phyloP scores from a whole-genome alignment of 2,888 invertebrate genomes.

The Caenorhabditis macrosperma region DNA sequence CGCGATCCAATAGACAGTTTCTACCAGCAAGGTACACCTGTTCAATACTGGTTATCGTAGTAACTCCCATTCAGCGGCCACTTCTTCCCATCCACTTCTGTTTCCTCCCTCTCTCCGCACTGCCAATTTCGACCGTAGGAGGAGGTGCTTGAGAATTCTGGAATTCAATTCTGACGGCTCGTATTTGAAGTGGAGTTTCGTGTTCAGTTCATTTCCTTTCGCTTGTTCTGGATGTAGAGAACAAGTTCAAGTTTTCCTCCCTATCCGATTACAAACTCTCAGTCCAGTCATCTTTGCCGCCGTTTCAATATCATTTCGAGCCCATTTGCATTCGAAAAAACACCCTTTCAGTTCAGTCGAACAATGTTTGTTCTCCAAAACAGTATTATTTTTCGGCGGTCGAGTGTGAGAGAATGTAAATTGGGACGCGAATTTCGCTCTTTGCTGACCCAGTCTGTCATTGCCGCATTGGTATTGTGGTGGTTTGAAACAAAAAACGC shows the following conservation, averaged over 20 bases:
- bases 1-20: background rate
- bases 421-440: background rate
- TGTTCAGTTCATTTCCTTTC: slow-evolving; percentile 4
- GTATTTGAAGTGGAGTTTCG: background rate
- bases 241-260: background rate
- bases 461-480: background rate
- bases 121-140: slow-evolving; percentile 34
- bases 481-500: background rate
- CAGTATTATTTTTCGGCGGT: background rate
- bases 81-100: background rate
- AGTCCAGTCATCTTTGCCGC: background rate
- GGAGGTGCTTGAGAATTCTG: slow-evolving; percentile 45
- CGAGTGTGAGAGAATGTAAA: background rate
- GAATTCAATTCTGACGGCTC: slow-evolving; percentile 20
- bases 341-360: background rate
- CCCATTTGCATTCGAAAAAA: background rate
- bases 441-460: background rate
- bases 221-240: background rate
- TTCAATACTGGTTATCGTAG: slow-evolving; percentile 39
- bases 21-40: background rate
- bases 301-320: background rate
- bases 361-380: background rate
- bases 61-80: slow-evolving; percentile 35
- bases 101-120: slow-evolving; percentile 11
- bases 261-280: background rate